Base-by-base conservation (phyloP, 2,113 vertebrate genomes). In the Leuciscus idus region DNA sequence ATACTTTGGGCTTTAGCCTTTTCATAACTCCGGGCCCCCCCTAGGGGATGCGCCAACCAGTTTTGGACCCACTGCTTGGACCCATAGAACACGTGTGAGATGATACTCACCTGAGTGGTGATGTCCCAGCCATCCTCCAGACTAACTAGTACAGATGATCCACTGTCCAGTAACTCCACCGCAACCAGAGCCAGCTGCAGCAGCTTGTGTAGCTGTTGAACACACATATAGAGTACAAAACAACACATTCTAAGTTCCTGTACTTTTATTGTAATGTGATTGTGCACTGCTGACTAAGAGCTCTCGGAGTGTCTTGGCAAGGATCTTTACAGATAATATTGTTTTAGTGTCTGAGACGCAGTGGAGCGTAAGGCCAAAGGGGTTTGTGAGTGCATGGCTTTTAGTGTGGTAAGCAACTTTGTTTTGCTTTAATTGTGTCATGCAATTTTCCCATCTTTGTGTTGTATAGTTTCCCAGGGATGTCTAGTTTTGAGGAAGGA, bases 61-160 rank as follows among this genome's bases (percentile, higher is more conserved):
- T 19, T 55, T 55, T 2, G 17, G 50, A 52, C 15, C 50, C 52
- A 7, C 52, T 55, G 30, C 17, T 68, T 30, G 30, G 30, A 30
- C 30, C 30, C 2, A 2, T 9, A 9, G 30, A 30, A 17, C 33
- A 21, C 75, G 39, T 80, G 52, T 8, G 72, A 84, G 68, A 43
- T 57, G 26, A 66, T 28, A 55, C 95, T 96, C 93, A 98, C 98
- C 95, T 99, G 98, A 50, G 96, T 95, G 48, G 97, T 99, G 89
- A 98, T 96, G 91, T 99, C 98, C 98, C 98, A 99, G 91, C 98
- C 98, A 85, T 99, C 98, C 93, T 99, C 98, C 91, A 99, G 94
- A 93, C 98, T 97, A 91, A 99, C 93, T 91, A 99, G 93, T 86
- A 97, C 97, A 28, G 98, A 99, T 64, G 98, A 99, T 82, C 98